phyloP scores from a whole-genome alignment of 2,797 vertebrate genomes.

The Tenualosa thibaudeaui region DNA sequence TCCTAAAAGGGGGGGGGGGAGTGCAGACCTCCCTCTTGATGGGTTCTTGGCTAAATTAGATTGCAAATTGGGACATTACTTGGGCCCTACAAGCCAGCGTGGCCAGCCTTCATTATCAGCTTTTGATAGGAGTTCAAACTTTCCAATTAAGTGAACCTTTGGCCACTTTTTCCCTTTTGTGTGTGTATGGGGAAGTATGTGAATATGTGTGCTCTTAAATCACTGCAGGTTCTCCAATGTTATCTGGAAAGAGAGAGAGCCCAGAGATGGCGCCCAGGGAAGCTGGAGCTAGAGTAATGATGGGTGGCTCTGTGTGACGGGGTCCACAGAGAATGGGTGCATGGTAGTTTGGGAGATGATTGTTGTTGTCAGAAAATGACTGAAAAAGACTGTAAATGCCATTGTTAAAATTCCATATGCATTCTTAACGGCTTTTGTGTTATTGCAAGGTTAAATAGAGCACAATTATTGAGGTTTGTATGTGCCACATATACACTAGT shows the following conservation, averaged over 20 bases:
- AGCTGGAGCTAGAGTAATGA: neutral
- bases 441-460: neutral
- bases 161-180: slow-evolving; percentile 40
- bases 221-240: neutral
- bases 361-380: neutral
- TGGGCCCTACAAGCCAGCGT: slow-evolving; percentile 55
- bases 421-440: neutral
- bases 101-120: slow-evolving; percentile 73
- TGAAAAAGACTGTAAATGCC: neutral
- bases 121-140: slow-evolving; percentile 57
- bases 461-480: neutral
- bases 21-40: slow-evolving; percentile 70
- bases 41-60: slow-evolving; percentile 76
- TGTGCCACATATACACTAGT: neutral
- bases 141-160: slow-evolving; percentile 59
- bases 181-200: neutral
- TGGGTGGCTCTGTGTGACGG: neutral
- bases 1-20: slow-evolving; percentile 44
- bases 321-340: neutral
- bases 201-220: slow-evolving; percentile 10
- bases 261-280: neutral
- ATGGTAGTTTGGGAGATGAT: neutral
- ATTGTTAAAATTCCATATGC: neutral
- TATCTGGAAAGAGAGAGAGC: neutral
- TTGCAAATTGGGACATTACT: slow-evolving; percentile 82